phyloP scores from a whole-genome alignment of 2,888 invertebrate genomes.

The Congeria kusceri region DNA sequence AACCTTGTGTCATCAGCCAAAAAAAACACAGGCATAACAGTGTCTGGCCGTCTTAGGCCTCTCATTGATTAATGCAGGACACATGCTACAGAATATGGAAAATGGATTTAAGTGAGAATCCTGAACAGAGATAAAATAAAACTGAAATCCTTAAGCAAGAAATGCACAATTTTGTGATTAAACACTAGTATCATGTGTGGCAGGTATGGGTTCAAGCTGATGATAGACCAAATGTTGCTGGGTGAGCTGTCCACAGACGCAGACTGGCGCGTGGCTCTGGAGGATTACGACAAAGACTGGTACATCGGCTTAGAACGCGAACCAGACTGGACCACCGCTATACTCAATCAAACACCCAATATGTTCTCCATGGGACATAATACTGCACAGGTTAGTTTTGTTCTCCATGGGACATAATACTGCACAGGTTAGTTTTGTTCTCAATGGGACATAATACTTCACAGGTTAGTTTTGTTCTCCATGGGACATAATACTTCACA shows the following conservation, averaged over 20 bases:
- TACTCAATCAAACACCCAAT: slow-evolving; percentile 82
- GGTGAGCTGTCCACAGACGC: slow-evolving; percentile 79
- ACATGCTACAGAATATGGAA: too few species aligned
- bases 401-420: slow-evolving; percentile 83
- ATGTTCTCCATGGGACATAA: slow-evolving; percentile 84
- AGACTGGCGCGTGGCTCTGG: slow-evolving; percentile 83
- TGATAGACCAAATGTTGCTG: slow-evolving; percentile 85
- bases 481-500: slow-evolving; percentile 79
- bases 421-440: slow-evolving; percentile 82
- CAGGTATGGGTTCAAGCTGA: slow-evolving; percentile 86
- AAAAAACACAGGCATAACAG: too few species aligned
- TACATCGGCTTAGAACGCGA: slow-evolving; percentile 85
- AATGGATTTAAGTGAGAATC: too few species aligned
- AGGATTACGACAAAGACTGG: slow-evolving; percentile 84
- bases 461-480: slow-evolving; percentile 83
- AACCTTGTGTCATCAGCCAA: too few species aligned
- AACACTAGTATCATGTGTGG: too few species aligned
- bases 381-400: slow-evolving; percentile 77
- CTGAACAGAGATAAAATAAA: too few species aligned
- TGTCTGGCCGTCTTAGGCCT: too few species aligned
- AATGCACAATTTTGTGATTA: too few species aligned
- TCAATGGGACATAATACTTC: slow-evolving; percentile 79
- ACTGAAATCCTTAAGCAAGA: too few species aligned
- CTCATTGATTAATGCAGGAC: too few species aligned
- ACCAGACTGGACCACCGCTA: slow-evolving; percentile 83